Conservation (phyloP, 1,140 invertebrate species). For the Eriocheir sinensis region DNA sequence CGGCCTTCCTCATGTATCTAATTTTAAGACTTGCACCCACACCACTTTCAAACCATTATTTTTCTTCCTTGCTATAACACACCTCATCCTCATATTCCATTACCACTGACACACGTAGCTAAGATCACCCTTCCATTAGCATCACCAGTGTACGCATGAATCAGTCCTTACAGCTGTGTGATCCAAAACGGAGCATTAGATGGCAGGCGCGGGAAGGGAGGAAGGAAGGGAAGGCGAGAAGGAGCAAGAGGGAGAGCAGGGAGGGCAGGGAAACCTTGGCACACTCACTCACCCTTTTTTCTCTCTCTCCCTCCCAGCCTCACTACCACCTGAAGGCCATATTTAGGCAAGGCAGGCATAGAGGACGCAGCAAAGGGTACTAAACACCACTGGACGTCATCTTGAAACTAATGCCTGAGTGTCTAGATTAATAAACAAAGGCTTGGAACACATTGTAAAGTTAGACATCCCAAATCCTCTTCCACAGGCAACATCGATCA, state of each 20-base stretch:
- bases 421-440: no score
- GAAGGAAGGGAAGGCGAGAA: not conserved
- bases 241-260: not conserved
- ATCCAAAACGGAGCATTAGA: not conserved
- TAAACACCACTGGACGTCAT: no score
- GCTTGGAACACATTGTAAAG: no score
- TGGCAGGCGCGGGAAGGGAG: not conserved
- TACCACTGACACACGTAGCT: not conserved
- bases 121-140: not conserved
- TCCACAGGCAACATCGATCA: no score
- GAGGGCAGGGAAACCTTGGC: not conserved
- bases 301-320: not conserved
- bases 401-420: no score
- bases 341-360: conserved; percentile 11
- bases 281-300: no score
- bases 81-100: no score
- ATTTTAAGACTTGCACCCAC: not conserved
- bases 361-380: not conserved
- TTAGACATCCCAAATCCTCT: no score
- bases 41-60: not conserved
- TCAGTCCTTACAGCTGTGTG: not conserved
- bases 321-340: not conserved
- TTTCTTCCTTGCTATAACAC: no score
- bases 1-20: not conserved
- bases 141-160: not conserved